Evolutionary conservation across 2,797 vertebrate species (phyloP).

Genomic region (Pseudochaenichthys georgianus): DNA sequence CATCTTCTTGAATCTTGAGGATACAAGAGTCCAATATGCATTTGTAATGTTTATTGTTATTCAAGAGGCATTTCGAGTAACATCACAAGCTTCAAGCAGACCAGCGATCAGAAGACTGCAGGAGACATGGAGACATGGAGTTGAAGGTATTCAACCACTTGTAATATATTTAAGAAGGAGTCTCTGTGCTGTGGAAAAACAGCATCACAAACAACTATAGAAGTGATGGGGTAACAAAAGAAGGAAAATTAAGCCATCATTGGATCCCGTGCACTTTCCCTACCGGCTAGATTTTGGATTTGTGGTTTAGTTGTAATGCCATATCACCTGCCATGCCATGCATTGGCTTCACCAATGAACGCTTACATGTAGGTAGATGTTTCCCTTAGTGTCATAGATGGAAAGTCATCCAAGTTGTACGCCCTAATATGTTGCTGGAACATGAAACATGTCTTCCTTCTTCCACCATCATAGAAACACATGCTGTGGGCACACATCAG

Average conservation of each 20-base stretch:
- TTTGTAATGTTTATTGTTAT: not conserved
- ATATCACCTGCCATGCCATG: not conserved
- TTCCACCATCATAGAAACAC: constrained; percentile 5
- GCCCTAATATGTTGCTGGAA: not conserved
- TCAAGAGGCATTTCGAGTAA: not conserved
- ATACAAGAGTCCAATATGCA: constrained; percentile 8
- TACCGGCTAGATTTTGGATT: not conserved
- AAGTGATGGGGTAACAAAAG: constrained; percentile 4
- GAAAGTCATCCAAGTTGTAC: not conserved
- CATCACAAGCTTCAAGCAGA: not conserved
- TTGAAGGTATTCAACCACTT: constrained; percentile 4
- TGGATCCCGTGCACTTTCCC: too few species aligned
- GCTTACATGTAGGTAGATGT: not conserved
- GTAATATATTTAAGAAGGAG: constrained; percentile 12
- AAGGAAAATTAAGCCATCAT: not conserved
- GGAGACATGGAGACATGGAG: not conserved
- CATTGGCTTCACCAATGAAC: not conserved
- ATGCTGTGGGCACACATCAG: constrained; percentile 7
- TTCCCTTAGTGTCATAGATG: not conserved
- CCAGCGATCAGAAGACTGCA: not conserved
- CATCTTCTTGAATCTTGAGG: constrained; percentile 1
- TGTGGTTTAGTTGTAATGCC: not conserved
- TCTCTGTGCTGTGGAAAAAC: not conserved
- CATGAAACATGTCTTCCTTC: not conserved
- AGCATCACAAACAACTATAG: not conserved